Base-by-base conservation (phyloP, 2,113 vertebrate genomes). In the Emydocephalus ijimae region DNA sequence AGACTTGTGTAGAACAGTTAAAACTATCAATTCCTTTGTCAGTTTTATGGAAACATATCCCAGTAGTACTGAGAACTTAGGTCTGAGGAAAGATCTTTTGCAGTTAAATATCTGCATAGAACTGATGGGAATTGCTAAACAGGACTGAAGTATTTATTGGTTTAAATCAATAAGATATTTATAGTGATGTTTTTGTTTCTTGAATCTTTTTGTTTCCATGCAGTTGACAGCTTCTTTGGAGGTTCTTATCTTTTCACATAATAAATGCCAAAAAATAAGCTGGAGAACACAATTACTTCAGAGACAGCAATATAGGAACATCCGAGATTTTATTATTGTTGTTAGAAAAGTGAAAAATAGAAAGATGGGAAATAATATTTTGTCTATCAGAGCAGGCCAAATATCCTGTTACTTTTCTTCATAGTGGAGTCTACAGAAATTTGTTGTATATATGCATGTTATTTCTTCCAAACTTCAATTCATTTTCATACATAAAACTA, bases 11-110 rank as follows among this genome's bases (percentile, higher is more conserved):
- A 39, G 0, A 59, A 3, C 12, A 86, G 48, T 94, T 94, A 94
- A 81, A 94, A 93, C 48, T 87, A 91, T 52, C 85, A 92, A 92
- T 92, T 64, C n/a, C 48, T 93, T 89, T 91, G 87, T 85, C 6
- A 57, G 90, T 96, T 96, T 95, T 93, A 93, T 48, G 88, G 54
- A 45, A 87, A 91, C 89, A 94, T 95, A 94, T 7, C 12, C 43
- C 94, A 87, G 15, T 23, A 91, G 23, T 87, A 59, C 59, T 50
- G 88, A 23, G 29, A 85, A 56, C 0, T 2, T 0, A 43, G 10
- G 0, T 26, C 45, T 4, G 34, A 24, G 87, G 9, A 43, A 39
- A 29, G 24, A 52, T 43, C 0, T 59, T 69, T 93, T 94, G 90
- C 34, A 15, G 4, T 59, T 93, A 94, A 89, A 85, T 85, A 85